Percentiles rank a stretch among this genome's conserved stretches.
phyloP scores from a whole-genome alignment of 2,888 invertebrate species.

The Aethes cnicana region DNA sequence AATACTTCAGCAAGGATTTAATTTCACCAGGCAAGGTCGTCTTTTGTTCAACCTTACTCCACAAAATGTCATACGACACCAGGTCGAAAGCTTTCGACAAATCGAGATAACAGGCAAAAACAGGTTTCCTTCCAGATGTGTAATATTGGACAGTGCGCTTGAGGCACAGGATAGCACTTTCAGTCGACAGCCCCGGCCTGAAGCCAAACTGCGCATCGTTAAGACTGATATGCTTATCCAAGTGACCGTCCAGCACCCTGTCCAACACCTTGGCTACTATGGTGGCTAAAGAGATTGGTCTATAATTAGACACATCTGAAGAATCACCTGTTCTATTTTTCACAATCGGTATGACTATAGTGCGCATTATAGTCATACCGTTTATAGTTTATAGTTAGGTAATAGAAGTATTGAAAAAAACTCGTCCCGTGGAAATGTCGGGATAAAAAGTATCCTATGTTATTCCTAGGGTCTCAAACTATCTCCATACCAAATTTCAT shows the following conservation, averaged over 20 bases:
- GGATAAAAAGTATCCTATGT: too few species aligned
- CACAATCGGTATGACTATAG: not conserved
- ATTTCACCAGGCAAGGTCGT: constrained; percentile 12
- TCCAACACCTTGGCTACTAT: constrained; percentile 31
- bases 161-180: constrained; percentile 29
- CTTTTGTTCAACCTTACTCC: constrained; percentile 29
- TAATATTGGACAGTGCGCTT: constrained; percentile 33
- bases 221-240: constrained; percentile 11
- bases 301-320: constrained; percentile 24
- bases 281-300: constrained; percentile 34
- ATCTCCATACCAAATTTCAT: too few species aligned
- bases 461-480: too few species aligned
- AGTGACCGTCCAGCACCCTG: constrained; percentile 28
- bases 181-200: too few species aligned
- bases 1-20: constrained; percentile 28
- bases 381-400: too few species aligned
- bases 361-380: too few species aligned
- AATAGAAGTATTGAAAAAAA: too few species aligned
- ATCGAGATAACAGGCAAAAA: constrained; percentile 29
- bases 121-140: constrained; percentile 19
- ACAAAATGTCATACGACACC: constrained; percentile 28
- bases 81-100: constrained; percentile 33
- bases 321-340: constrained; percentile 27
- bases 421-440: too few species aligned
- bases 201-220: constrained; percentile 32